phyloP scores from a whole-genome alignment of 2,113 vertebrate species.

The Tragelaphus imberbis region DNA sequence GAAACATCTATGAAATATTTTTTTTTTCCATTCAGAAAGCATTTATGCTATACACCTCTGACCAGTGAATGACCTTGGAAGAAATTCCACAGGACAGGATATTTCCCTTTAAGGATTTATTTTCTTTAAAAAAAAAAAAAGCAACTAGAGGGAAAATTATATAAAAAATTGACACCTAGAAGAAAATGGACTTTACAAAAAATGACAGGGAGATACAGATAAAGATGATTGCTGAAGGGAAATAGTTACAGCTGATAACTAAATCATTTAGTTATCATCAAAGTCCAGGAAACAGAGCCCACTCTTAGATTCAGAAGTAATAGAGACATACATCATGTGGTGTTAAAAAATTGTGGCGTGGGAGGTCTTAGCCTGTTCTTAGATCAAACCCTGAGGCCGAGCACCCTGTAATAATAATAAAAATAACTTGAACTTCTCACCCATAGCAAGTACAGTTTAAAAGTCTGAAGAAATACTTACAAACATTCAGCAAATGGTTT shows the following conservation, averaged over 20 bases:
- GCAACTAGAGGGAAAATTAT: background rate
- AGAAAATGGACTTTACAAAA: background rate
- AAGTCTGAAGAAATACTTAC: background rate
- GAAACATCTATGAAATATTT: background rate
- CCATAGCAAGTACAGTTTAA: conserved; percentile 15
- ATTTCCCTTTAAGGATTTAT: background rate
- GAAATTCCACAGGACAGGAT: conserved; percentile 5
- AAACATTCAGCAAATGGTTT: background rate
- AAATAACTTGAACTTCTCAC: conserved; percentile 70
- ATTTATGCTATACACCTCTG: background rate
- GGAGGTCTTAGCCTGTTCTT: conserved; percentile 50
- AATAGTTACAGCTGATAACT: background rate
- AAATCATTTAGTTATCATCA: conserved; percentile 14
- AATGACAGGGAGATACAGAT: background rate
- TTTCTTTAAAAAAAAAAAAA: background rate
- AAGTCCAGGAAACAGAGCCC: conserved; percentile 55
- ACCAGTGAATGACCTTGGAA: background rate
- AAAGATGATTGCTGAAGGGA: background rate
- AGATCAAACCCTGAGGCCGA: conserved; percentile 14
- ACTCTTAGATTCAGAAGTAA: conserved; percentile 56
- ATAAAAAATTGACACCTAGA: background rate
- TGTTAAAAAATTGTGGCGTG: conserved; percentile 24
- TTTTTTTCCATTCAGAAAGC: conserved; percentile 11
- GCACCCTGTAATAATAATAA: conserved; percentile 42
- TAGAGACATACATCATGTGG: conserved; percentile 26